Base-by-base conservation (phyloP, 2,888 invertebrate genomes). In the Coleophora deauratella region DNA sequence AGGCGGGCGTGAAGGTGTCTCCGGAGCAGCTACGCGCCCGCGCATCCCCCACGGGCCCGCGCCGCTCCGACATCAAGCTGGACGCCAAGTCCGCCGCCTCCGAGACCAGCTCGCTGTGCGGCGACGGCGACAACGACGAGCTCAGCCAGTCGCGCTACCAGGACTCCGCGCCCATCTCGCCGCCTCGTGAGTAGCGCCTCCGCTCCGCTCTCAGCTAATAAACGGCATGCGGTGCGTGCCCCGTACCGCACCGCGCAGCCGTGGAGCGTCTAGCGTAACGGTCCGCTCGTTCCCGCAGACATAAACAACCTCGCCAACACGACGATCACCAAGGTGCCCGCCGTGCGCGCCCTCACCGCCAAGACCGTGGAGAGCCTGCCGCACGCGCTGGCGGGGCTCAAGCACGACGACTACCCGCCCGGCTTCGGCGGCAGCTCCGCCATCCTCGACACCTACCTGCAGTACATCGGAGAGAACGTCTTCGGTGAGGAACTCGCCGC, bases 1-100 rank as follows among this genome's bases (percentile, higher is more conserved):
- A 96, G 72, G 95, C 95, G 0, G 95, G 95, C 9, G 94, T 95
- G 9, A 95, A 94, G 72, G 93, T 95, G 40, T 92, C 92, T 7
- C 90, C 95, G 0, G 94, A 95, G 12, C 95, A 95, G 65, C 72
- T 95, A 14, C 82, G 94, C 31, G 95, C 95, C 0, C 88, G 95
- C 27, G 94, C 95, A 0, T 95, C 95, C 0, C 95, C 95, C 1
- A 95, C 95, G 1, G 94, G 95, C 3, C 93, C 93, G 2, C 86
- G 92, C 10, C 87, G 93, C 35, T 91, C 91, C 8, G 93, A 93
- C 66, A 89, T 93, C 57, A 91, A 94, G 63, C 73, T 95, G 51
- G 94, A 95, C 61, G 88, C 93, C 27, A 92, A 94, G 59, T 90
- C 89, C 0, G 91, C 91, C 1, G 91, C 91, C 4, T 91, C 91